Conservation (phyloP, 2,113 vertebrate genomes). For the Probosciger aterrimus region DNA sequence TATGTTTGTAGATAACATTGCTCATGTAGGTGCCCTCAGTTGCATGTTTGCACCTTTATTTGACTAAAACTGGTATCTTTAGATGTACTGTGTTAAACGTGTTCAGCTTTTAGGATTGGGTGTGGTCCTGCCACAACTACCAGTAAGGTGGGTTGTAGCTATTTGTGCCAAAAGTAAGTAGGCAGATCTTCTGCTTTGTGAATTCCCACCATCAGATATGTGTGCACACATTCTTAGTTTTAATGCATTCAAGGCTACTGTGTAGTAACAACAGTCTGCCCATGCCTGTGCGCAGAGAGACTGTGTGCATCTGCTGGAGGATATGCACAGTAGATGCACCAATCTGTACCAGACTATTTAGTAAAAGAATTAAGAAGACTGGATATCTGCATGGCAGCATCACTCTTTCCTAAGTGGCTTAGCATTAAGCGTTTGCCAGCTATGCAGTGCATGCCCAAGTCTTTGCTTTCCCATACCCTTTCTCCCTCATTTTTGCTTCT, state of each 20-base stretch:
- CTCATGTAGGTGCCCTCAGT: neutral
- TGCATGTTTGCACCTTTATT: neutral
- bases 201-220: neutral
- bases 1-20: neutral
- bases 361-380: neutral
- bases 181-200: neutral
- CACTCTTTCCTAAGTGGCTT: neutral
- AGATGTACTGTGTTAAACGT: neutral
- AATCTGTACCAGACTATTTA: neutral
- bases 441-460: neutral
- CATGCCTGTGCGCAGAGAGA: neutral
- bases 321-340: neutral
- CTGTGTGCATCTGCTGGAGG: neutral
- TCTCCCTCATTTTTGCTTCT: neutral
- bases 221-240: accelerated
- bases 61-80: neutral
- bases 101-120: neutral
- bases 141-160: neutral
- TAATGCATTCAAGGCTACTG: neutral
- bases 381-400: neutral
- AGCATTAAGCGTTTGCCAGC: neutral
- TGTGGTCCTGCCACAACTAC: neutral
- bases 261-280: neutral
- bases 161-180: neutral
- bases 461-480: slow-evolving; percentile 1